Evolutionary conservation across 1,140 invertebrate genomes (phyloP), one percentile per base, ranked within the genome.

Genomic region (Acromyrmex echinatior): DNA sequence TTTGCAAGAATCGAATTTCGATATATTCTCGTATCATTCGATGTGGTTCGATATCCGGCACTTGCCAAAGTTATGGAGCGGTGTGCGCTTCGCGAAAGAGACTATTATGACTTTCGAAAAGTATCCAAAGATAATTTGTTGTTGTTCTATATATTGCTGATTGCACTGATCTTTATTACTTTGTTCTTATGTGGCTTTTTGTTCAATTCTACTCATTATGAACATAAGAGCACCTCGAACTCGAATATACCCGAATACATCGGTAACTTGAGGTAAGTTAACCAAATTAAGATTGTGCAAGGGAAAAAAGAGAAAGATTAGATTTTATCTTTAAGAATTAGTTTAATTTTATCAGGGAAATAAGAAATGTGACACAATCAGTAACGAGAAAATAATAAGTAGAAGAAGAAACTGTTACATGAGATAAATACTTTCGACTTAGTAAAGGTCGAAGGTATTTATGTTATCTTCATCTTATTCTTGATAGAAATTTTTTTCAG

Each of bases 181-280:
- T 88, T 97, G 35, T 97, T 97, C 92, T 91, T 97, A 10, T 96
- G 96, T 93, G 96, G 96, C 73, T 97, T 96, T 93, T 96, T 97
- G 86, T 96, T 96, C 66, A 86, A 96, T 35, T 95, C 96, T 90
- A 95, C 96, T 90, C 95, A 96, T 92, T 94, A 95, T 92, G 93
- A 95, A 82, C 95, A 95, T 68, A 93, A 92, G 60, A 90, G 96
- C 49, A 95, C 96, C 2, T 94, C 93, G 73, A 94, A 93, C 90
- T 92, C 95, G 84, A 95, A 97, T 91, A 93, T 97, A 51, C 96
- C 96, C 14, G 93, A 95, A 78, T 95, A 94, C 90, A 94, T 97
- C 77, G 95, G 95, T 91, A 92, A 95, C 89, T 92, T 96, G 85
- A 96, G 95, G 96, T 97, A 93, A 92, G 90, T 79, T 84, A 56